These are phyloP conservation scores for Thera britannica DNA, from an alignment of 2,888 invertebrate species.

Conservation along the genomic window DNA sequence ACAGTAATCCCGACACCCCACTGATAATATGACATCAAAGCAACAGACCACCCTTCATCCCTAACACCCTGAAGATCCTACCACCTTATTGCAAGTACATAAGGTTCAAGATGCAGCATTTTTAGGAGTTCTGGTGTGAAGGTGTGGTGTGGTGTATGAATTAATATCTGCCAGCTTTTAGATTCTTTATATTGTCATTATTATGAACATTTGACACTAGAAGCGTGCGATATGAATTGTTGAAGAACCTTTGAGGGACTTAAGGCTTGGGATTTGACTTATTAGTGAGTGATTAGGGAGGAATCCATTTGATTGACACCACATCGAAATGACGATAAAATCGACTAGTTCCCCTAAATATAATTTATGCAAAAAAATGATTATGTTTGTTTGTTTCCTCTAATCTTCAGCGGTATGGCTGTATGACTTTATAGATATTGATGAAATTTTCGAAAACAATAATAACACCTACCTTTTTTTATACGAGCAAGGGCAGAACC, in stretches of 20 bases:
- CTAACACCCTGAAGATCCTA: constrained; percentile 2
- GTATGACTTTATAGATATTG: too few species aligned
- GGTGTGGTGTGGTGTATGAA: constrained; percentile 54
- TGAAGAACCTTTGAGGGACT: constrained; percentile 66
- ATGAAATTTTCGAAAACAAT: too few species aligned
- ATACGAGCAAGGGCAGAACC: too few species aligned
- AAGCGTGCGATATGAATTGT: constrained; percentile 67
- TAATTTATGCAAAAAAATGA: background rate
- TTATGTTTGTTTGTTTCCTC: too few species aligned
- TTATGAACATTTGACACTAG: constrained; percentile 71
- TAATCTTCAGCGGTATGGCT: too few species aligned
- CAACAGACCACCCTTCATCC: constrained; percentile 49
- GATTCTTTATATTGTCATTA: constrained; percentile 54
- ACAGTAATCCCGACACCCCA: constrained; percentile 60
- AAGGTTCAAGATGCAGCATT: constrained; percentile 24
- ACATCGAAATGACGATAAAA: background rate
- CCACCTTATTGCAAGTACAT: background rate
- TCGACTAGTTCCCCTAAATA: too few species aligned
- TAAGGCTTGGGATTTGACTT: constrained; percentile 32
- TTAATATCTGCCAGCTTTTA: constrained; percentile 73
- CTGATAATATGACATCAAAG: constrained; percentile 71
- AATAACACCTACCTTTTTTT: too few species aligned
- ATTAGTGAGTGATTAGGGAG: constrained; percentile 28
- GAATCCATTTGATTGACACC: constrained; percentile 26
- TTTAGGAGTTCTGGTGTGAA: background rate